phyloP scores from a whole-genome alignment of 2,113 vertebrate genomes.

The Rhabdomys dilectus region DNA sequence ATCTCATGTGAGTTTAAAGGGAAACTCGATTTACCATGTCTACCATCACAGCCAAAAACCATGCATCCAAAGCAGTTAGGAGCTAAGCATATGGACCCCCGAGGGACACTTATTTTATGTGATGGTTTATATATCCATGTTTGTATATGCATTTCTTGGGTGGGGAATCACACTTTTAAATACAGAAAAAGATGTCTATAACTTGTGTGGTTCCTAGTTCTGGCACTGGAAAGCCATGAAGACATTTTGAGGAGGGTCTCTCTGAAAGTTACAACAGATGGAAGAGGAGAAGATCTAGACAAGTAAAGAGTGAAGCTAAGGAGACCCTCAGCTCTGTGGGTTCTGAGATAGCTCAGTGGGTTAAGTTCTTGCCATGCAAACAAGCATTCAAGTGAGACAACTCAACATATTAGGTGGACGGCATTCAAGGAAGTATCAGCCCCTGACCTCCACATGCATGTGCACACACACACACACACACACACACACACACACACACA shows the following conservation, averaged over 20 bases:
- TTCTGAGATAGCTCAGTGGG: neutral
- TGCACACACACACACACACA: neutral
- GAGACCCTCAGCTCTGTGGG: too few species aligned
- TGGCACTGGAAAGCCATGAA: neutral
- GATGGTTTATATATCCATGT: constrained; percentile 38
- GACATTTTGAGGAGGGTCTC: neutral
- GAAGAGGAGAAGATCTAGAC: neutral
- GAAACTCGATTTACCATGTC: neutral
- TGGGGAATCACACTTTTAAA: constrained; percentile 34
- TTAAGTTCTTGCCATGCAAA: neutral
- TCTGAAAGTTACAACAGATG: neutral
- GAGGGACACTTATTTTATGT: constrained; percentile 50
- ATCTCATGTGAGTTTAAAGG: constrained; percentile 18
- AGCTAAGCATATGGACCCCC: neutral
- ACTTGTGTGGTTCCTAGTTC: neutral
- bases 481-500: rapidly evolving
- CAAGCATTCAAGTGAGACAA: neutral
- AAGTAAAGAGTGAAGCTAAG: neutral
- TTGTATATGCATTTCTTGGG: neutral
- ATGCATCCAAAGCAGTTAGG: constrained; percentile 20
- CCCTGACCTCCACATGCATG: neutral
- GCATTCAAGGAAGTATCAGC: too few species aligned
- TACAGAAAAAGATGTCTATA: constrained; percentile 31
- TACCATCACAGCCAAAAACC: neutral
- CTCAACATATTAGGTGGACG: neutral